Conservation (phyloP, 2,888 invertebrate genomes). For the Xanthia togata region DNA sequence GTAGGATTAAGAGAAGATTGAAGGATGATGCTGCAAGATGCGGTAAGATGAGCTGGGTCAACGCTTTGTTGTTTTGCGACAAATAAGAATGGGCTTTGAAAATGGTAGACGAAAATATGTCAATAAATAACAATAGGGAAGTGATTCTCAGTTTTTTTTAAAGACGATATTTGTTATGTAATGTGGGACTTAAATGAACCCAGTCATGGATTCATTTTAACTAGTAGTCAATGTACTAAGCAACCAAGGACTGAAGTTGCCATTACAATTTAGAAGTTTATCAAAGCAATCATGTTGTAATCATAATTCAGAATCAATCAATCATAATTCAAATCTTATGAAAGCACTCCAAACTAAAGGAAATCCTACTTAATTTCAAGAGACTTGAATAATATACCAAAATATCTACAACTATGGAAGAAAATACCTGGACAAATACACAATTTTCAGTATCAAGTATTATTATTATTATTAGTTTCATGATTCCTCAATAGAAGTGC, state of each 20-base stretch:
- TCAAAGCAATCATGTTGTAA: background rate
- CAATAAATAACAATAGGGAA: background rate
- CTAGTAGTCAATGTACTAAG: background rate
- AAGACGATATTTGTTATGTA: background rate
- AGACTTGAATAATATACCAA: background rate
- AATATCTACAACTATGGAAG: background rate
- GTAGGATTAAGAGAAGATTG: slow-evolving; percentile 34
- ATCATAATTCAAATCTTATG: background rate
- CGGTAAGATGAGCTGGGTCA: background rate
- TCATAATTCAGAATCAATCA: background rate
- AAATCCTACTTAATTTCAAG: background rate
- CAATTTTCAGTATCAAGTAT: slow-evolving; percentile 1
- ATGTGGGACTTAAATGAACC: too few relatives aligned
- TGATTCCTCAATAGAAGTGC: background rate
- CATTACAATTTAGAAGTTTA: background rate
- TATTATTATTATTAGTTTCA: slow-evolving; percentile 14
- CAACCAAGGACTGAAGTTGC: background rate
- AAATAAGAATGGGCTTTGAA: slow-evolving; percentile 12
- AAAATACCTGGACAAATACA: slow-evolving; percentile 11
- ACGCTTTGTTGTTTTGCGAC: slow-evolving; percentile 4
- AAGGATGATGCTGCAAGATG: slow-evolving; percentile 24
- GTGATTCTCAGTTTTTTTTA: background rate
- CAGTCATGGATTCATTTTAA: background rate
- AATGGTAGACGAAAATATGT: background rate
- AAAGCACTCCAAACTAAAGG: background rate